Base-by-base conservation (phyloP, 2,113 vertebrate species). In the Platichthys flesus region DNA sequence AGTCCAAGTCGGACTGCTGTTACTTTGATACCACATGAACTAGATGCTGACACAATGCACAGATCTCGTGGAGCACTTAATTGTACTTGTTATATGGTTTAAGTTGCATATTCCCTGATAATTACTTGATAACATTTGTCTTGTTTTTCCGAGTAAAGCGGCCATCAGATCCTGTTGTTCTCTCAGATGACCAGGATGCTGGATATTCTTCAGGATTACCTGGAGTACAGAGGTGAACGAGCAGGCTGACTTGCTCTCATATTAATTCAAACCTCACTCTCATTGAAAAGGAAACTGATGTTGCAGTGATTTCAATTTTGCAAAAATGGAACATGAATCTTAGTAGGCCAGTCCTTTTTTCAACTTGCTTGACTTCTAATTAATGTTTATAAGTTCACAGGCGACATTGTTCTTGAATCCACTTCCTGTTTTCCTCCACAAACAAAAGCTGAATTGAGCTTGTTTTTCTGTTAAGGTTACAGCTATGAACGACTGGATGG, bases 131-230 rank as follows among this genome's bases (percentile, higher is more conserved):
- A 31, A 31, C 0, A 76, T 8, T 55, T 56, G 47, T 23, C 35
- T 1, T 56, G 16, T 37, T 9, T 73, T 51, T 59, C 23, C 23
- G 61, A 0, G 31, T 84, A 86, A 60, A 94, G 97, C 57, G 95
- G 96, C 82, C 97, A 98, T 79, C 94, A 94, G 31, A 89, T 97
- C 82, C 91, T 99, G 82, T 91, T 99, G 76, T 99, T 99, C 92
- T 98, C 97, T 75, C 97, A 98, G 37, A 96, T 99, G 97, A 97
- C 96, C 35, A 95, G 95, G 63, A 95, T 98, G 91, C 90, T 99
- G 78, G 97, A 99, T 90, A 96, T 98, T 83, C 91, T 98, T 31
- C 97, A 99, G 90, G 97, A 98, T 85, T 98, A 97, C 85, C 89
- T 98, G 95, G 96, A 97, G 85, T 96, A 96, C 9, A 94, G 94